Conservation (phyloP, 2,797 vertebrate species). For the Amniataba percoides region DNA sequence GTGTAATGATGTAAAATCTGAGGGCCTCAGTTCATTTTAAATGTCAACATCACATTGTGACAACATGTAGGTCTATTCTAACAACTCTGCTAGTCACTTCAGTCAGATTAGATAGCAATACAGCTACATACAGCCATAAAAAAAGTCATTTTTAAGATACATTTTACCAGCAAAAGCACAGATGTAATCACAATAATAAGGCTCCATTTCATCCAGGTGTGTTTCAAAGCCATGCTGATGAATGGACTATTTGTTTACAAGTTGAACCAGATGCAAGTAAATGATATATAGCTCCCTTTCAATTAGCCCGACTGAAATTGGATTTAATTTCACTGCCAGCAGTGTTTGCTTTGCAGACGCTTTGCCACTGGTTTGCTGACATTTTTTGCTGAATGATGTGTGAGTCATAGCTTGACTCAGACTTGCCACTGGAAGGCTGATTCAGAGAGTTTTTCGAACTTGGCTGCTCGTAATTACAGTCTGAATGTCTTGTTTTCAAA, state of each 20-base stretch:
- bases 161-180: background rate
- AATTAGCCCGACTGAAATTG: background rate
- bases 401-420: conserved; percentile 40
- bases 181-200: too few relatives aligned
- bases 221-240: background rate
- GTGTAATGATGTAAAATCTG: background rate
- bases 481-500: conserved; percentile 3
- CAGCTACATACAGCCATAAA: background rate
- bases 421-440: conserved; percentile 15
- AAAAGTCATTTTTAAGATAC: background rate
- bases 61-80: too few relatives aligned
- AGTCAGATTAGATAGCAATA: background rate
- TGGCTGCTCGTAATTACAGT: conserved; percentile 7
- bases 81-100: background rate
- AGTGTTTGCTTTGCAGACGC: background rate
- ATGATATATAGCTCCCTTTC: background rate
- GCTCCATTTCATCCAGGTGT: background rate
- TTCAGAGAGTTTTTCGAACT: conserved; percentile 1
- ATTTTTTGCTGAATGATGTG: conserved; percentile 27
- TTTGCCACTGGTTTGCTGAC: conserved; percentile 10
- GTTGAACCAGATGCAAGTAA: background rate
- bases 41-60: background rate
- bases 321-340: background rate
- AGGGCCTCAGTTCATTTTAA: background rate
- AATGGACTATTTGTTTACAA: background rate